A percentile compares a stretch with the other conserved stretches of the same genome.
These are phyloP conservation scores for Apodemus speciosus DNA, from an alignment of 2,113 vertebrate species.

Conservation along the genomic window DNA sequence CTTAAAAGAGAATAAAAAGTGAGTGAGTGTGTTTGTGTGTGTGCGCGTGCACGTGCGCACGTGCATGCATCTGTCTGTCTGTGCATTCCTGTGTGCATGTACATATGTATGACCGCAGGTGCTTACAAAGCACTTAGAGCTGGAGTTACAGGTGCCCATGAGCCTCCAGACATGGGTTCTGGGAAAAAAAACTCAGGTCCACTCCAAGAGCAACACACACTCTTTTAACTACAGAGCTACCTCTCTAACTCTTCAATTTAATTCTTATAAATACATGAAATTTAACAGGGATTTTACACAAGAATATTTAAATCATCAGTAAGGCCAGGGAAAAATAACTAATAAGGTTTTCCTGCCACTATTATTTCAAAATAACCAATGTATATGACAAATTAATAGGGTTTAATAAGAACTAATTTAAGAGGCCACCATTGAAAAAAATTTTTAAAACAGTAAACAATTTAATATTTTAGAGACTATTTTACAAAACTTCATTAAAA, in stretches of 20 bases:
- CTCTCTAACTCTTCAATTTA: neutral
- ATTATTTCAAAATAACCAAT: neutral
- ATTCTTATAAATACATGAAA: conserved; percentile 35
- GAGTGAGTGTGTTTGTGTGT: neutral
- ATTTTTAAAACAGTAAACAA: neutral
- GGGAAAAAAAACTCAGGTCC: neutral
- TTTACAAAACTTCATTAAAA: neutral
- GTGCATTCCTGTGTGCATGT: rapidly evolving
- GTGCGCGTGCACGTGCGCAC: too few relatives aligned
- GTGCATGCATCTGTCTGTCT: too few relatives aligned
- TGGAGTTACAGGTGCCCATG: neutral
- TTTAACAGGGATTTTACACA: neutral
- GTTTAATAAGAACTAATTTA: neutral
- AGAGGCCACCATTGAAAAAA: neutral
- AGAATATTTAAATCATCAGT: neutral
- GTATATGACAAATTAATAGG: neutral
- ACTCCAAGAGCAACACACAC: neutral
- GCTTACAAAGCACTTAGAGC: neutral
- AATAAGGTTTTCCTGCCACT: neutral
- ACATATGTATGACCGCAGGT: neutral
- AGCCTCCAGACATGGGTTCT: neutral
- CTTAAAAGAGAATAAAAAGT: neutral
- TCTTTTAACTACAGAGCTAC: neutral
- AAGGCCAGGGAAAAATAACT: neutral
- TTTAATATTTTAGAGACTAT: neutral